Evolutionary conservation across 2,888 invertebrate species (phyloP), one percentile per base, ranked within the genome.

Genomic region (Muscina levida): DNA sequence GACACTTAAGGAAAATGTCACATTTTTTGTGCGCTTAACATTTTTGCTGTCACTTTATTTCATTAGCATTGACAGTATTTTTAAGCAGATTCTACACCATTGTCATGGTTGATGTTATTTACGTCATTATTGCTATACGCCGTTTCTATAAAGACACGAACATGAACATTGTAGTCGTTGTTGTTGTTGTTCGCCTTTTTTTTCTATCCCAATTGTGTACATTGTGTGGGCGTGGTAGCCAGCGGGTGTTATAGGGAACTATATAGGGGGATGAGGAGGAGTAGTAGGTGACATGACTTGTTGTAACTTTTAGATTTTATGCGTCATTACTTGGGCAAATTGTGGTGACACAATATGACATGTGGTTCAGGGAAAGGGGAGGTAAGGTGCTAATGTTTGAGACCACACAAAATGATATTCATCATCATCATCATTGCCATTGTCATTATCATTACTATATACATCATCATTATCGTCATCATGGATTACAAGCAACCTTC

Each of bases 371-470:
- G n/a, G n/a, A n/a, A n/a, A 17, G 2, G 51, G 17, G 31, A 31
- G 8, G 31, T 31, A 8, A 31, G 8, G 8, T 31, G 31, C 3
- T 5, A 31, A 31, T 39, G 11, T 42, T 11, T 77, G 68, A 6
- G 70, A 74, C 78, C 57, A 46, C 78, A 70, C 72, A 73, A 78
- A 66, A 53, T 48, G n/a, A n/a, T 48, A 44, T n/a, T 13, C 44
- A 37, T 17, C 22, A 15, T 19, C 1, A 48, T 4, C 17, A 48
- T 48, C 48, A 19, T 37, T 6, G 37, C 4, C 46, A 46, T 46
- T 15, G 17, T 15, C 15, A 48, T 19, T 22, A 10, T 10, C 53
- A 53, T 53, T 53, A 24, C 24, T 13, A 24, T 53, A 22, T 24
- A 53, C 13, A 24, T 19, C 17, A 22, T 53, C 53, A 53, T 46